Evolutionary conservation across 2,797 vertebrate genomes (phyloP).

Genomic region (Poeciliopsis paucimaculata): DNA sequence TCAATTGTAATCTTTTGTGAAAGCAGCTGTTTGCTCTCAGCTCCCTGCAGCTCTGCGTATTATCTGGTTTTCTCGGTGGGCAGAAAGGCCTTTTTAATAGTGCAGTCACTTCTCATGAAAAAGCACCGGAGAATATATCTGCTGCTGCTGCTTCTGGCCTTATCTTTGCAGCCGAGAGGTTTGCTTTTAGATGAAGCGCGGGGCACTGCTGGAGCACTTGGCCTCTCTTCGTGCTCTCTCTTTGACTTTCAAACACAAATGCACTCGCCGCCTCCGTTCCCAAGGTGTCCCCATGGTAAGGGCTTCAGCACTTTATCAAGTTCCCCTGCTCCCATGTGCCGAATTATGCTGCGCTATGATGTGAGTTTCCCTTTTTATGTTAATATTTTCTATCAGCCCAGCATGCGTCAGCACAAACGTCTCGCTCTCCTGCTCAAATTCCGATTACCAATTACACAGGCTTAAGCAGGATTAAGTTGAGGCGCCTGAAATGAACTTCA

Average conservation of each 20-base stretch:
- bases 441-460: conserved; percentile 62
- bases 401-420: conserved; percentile 69
- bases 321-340: conserved; percentile 35
- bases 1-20: conserved; percentile 51
- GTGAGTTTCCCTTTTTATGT: conserved; percentile 66
- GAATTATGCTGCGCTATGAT: conserved; percentile 60
- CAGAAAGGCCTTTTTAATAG: conserved; percentile 56
- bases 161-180: conserved; percentile 34
- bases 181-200: conserved; percentile 40
- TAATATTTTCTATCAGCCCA: conserved; percentile 65
- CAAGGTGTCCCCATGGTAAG: conserved; percentile 60
- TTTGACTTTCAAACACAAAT: conserved; percentile 35
- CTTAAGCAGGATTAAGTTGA: conserved; percentile 73
- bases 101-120: conserved; percentile 64
- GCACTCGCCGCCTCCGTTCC: conserved; percentile 15
- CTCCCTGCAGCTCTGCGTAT: conserved; percentile 38
- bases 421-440: conserved; percentile 47
- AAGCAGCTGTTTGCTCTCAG: conserved; percentile 33
- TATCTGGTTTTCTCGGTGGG: conserved; percentile 48
- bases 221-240: conserved; percentile 31
- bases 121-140: conserved; percentile 54
- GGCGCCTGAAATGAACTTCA: conserved; percentile 66
- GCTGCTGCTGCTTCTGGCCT: conserved; percentile 41
- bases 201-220: conserved; percentile 35
- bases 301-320: conserved; percentile 66